Evolutionary conservation across 2,888 invertebrate species (phyloP).

Genomic region (Autographa pulchrina): DNA sequence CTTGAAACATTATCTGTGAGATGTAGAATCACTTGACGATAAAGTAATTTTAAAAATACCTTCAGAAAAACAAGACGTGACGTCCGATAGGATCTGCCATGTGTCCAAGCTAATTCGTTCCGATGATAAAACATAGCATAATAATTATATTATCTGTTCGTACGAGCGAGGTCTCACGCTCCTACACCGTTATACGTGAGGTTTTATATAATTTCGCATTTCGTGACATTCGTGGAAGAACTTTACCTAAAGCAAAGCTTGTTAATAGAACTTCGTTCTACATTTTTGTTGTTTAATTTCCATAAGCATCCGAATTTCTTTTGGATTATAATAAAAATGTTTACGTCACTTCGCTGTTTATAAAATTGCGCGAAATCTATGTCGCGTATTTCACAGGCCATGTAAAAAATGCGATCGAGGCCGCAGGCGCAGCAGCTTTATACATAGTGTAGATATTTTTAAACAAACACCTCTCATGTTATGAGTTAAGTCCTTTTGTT

Average conservation of each 20-base stretch:
- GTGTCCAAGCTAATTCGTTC: conserved; percentile 61
- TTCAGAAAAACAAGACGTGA: conserved; percentile 52
- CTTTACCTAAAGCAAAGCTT: not conserved
- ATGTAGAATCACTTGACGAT: conserved; percentile 35
- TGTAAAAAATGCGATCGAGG: conserved; percentile 21
- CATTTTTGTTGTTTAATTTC: not conserved
- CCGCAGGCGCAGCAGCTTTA: conserved; percentile 8
- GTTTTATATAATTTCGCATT: conserved; percentile 34
- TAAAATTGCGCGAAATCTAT: conserved; percentile 7
- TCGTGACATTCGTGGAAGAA: not conserved
- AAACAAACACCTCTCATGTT: conserved; percentile 11
- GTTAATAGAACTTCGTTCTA: not conserved
- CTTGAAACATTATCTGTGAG: conserved; percentile 46
- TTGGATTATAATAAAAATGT: not conserved
- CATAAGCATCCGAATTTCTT: not conserved
- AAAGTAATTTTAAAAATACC: conserved; percentile 52
- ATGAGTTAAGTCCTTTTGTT: conserved; percentile 15
- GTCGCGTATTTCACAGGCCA: conserved; percentile 17
- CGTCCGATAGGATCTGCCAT: conserved; percentile 48
- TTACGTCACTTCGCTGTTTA: not conserved
- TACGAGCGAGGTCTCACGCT: conserved; percentile 57
- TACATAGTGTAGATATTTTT: conserved; percentile 12
- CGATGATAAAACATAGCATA: conserved; percentile 60
- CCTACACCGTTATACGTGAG: conserved; percentile 38
- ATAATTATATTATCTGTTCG: conserved; percentile 46